These are phyloP conservation scores for Subacronicta megacephala DNA, from an alignment of 2,888 invertebrate species.

Conservation along the genomic window DNA sequence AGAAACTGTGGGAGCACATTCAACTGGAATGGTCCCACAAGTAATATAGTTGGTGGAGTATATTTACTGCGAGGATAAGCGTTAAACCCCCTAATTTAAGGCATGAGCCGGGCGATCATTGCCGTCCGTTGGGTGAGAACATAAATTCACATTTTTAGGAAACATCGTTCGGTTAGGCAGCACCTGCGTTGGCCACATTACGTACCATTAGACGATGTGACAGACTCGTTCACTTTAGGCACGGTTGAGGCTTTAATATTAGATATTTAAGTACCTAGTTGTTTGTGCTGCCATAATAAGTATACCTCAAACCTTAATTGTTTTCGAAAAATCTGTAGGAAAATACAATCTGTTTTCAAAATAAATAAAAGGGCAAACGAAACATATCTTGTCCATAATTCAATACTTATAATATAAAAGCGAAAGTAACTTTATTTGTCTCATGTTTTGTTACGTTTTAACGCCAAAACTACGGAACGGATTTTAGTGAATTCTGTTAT, in stretches of 20 bases:
- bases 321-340: not conserved
- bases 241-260: constrained; percentile 39
- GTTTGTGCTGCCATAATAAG: constrained; percentile 17
- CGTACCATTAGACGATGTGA: constrained; percentile 74
- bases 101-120: constrained; percentile 86
- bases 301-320: constrained; percentile 2
- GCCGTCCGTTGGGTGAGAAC: constrained; percentile 79
- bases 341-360: no score
- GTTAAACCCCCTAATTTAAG: constrained; percentile 88
- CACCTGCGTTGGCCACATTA: constrained; percentile 81
- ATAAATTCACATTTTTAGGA: constrained; percentile 88
- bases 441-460: no score
- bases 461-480: no score
- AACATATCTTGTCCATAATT: no score
- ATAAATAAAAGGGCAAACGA: no score
- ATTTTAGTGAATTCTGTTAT: no score
- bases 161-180: constrained; percentile 71
- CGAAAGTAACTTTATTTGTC: no score
- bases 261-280: constrained; percentile 27
- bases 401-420: no score
- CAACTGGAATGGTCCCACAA: constrained; percentile 70
- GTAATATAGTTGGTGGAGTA: constrained; percentile 80
- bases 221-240: constrained; percentile 65
- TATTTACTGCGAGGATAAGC: constrained; percentile 86
- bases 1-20: constrained; percentile 64